Evolutionary conservation across 2,113 vertebrate genomes (phyloP).

Genomic region (Thermophis baileyi): DNA sequence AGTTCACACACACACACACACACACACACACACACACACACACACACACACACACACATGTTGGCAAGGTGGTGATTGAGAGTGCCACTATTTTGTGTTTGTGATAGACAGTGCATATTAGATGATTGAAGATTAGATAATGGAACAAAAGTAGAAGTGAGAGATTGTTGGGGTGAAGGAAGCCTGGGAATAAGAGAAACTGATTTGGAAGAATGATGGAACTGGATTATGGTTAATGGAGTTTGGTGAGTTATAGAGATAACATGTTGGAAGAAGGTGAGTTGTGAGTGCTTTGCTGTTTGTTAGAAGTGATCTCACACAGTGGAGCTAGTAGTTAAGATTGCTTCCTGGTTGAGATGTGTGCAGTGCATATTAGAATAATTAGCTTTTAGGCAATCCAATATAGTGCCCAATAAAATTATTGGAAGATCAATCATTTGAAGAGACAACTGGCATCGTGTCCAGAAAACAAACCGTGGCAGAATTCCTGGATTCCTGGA

Average conservation of each 20-base stretch:
- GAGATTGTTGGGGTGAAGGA: neutral
- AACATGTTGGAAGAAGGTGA: neutral
- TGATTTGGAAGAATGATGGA: neutral
- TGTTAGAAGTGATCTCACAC: neutral
- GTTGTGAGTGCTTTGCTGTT: neutral
- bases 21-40: neutral
- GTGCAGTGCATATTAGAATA: neutral
- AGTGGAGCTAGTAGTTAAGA: neutral
- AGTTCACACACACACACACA: neutral
- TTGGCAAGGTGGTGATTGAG: neutral
- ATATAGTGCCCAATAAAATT: neutral
- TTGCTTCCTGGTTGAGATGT: neutral
- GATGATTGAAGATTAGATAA: neutral
- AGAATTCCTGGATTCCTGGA: neutral
- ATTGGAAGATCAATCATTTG: neutral
- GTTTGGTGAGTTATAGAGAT: neutral
- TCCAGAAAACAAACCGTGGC: neutral
- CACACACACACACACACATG: neutral
- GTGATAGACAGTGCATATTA: neutral
- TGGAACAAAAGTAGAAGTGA: neutral
- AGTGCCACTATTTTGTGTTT: neutral
- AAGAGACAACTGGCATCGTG: neutral
- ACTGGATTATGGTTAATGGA: neutral
- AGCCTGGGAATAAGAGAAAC: neutral
- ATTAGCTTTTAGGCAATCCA: neutral